These are phyloP conservation scores for Biston stratarius DNA, from an alignment of 2,888 invertebrate species.

Conservation along the genomic window DNA sequence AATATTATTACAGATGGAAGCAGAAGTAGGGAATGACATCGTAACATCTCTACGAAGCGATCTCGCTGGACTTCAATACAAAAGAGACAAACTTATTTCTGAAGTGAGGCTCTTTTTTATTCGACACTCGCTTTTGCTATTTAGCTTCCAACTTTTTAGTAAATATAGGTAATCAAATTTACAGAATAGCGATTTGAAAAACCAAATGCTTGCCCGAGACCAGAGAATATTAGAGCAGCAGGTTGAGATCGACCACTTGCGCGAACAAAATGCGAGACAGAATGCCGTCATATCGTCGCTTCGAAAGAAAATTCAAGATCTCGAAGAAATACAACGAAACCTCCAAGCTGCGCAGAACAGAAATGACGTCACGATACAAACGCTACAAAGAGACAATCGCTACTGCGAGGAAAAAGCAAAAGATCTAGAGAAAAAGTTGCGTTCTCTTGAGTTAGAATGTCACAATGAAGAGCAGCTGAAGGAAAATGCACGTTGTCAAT, in stretches of 20 bases:
- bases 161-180: constrained; percentile 45
- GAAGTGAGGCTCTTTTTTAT: constrained; percentile 86
- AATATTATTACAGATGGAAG: constrained; percentile 81
- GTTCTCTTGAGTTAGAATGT: constrained; percentile 90
- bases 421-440: constrained; percentile 91
- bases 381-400: constrained; percentile 91
- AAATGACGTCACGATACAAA: constrained; percentile 90
- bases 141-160: not conserved
- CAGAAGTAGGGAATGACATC: constrained; percentile 87
- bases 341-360: constrained; percentile 88
- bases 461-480: constrained; percentile 91
- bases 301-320: constrained; percentile 91
- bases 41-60: constrained; percentile 93
- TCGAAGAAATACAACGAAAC: constrained; percentile 92
- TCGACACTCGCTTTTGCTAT: no score
- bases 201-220: constrained; percentile 89
- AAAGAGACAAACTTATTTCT: constrained; percentile 91
- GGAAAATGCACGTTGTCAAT: constrained; percentile 88
- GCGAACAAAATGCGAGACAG: constrained; percentile 94
- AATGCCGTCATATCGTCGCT: constrained; percentile 92
- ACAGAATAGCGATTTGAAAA: constrained; percentile 90
- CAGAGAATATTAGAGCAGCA: constrained; percentile 91
- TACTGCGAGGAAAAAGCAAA: constrained; percentile 91
- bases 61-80: constrained; percentile 93
- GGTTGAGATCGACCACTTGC: constrained; percentile 92